phyloP scores from a whole-genome alignment of 2,113 vertebrate genomes.

The Leucopsar rothschildi region DNA sequence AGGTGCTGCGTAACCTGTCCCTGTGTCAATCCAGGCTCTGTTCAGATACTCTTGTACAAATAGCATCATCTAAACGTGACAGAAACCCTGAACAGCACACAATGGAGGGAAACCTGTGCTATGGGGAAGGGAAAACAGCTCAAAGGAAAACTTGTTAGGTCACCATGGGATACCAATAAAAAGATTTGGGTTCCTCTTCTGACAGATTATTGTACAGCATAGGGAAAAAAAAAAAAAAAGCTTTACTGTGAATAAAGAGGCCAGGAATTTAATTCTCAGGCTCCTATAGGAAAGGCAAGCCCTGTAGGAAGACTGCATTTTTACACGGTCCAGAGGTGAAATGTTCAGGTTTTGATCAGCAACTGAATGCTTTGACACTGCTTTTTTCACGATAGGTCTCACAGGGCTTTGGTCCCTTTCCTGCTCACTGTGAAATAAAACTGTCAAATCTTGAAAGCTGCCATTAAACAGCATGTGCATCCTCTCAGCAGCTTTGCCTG shows the following conservation, averaged over 20 bases:
- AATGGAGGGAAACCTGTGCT: background rate
- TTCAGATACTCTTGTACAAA: background rate
- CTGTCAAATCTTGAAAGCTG: conserved; percentile 8
- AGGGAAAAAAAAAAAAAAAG: background rate
- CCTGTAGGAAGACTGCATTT: background rate
- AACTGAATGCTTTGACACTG: background rate
- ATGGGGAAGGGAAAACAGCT: background rate
- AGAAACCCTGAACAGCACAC: background rate
- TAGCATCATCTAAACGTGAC: background rate
- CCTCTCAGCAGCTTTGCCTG: background rate
- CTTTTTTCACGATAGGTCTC: background rate
- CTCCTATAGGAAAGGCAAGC: background rate
- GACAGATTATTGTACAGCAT: background rate
- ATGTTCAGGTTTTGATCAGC: conserved; percentile 13
- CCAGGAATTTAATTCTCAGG: background rate
- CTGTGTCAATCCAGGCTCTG: background rate
- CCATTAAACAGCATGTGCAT: background rate
- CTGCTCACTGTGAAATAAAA: background rate
- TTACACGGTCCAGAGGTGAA: background rate
- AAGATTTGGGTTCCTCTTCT: background rate
- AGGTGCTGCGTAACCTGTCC: background rate
- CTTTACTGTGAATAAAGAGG: background rate
- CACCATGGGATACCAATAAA: background rate
- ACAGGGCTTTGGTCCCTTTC: background rate
- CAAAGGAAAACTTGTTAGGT: background rate